Percentiles rank a stretch among this genome's conserved stretches.
Conservation (phyloP, 2,113 vertebrate genomes). For the Zingel zingel region DNA sequence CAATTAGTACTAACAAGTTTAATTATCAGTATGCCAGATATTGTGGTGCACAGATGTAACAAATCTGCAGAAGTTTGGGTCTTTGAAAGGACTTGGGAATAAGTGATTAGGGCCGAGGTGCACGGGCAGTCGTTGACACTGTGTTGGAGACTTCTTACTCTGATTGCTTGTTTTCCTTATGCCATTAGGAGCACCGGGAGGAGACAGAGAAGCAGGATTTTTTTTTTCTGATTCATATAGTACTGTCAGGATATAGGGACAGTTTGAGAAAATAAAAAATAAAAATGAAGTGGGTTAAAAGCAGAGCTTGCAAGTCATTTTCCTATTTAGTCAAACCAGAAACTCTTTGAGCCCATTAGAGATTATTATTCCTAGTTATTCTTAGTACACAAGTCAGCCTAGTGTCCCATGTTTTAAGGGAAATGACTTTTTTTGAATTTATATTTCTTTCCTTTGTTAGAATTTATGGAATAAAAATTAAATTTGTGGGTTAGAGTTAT, state of each 20-base stretch:
- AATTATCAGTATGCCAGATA: background rate
- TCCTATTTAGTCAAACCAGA: background rate
- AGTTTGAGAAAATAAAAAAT: too few species aligned
- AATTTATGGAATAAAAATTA: background rate
- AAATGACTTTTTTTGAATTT: background rate
- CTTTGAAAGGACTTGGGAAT: background rate
- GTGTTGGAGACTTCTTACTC: too few species aligned
- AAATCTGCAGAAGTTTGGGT: background rate
- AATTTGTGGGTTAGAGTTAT: background rate
- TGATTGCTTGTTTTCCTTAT: too few species aligned
- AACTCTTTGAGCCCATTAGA: background rate
- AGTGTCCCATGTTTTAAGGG: background rate
- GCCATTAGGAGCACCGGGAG: too few species aligned
- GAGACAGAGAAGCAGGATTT: too few species aligned
- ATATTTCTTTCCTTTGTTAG: too few species aligned
- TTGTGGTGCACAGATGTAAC: slow-evolving; percentile 2
- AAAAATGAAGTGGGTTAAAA: too few species aligned
- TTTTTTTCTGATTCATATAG: too few species aligned
- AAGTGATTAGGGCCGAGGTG: background rate
- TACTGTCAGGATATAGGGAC: too few species aligned
- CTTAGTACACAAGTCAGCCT: background rate
- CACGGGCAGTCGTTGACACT: too few species aligned
- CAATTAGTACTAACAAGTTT: background rate
- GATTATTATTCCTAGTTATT: background rate
- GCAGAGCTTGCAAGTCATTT: background rate